Conservation (phyloP, 2,888 invertebrate species). For the Polietes domitor region DNA sequence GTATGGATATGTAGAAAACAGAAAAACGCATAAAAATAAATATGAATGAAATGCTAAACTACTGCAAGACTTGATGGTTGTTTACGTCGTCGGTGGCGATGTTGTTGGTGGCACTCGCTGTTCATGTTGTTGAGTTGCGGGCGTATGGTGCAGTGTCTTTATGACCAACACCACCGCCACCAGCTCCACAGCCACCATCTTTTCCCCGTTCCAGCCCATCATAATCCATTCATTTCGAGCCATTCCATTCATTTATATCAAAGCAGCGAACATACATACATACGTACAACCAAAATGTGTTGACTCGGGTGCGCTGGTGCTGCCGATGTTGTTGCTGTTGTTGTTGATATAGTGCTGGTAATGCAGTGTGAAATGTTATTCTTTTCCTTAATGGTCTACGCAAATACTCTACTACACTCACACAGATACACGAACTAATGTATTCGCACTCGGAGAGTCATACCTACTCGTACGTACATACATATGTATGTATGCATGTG, state of each 20-base stretch:
- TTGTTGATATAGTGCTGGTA: conserved; percentile 58
- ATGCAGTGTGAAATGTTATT: conserved; percentile 66
- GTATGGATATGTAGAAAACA: conserved; percentile 17
- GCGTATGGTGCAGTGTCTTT: conserved; percentile 21
- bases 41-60: conserved; percentile 65
- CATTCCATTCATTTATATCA: conserved; percentile 43
- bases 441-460: background rate
- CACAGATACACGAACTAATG: background rate
- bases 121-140: conserved; percentile 15
- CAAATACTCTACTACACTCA: conserved; percentile 34
- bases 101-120: conserved; percentile 6
- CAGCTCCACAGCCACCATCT: conserved; percentile 46
- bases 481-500: background rate
- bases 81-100: background rate
- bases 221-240: conserved; percentile 47
- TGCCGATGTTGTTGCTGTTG: background rate
- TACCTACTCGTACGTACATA: background rate
- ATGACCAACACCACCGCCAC: conserved; percentile 4
- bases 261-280: background rate
- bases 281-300: background rate
- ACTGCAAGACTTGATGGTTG: conserved; percentile 47
- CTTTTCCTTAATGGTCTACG: conserved; percentile 58
- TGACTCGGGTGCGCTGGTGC: background rate
- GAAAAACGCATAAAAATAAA: conserved; percentile 65
- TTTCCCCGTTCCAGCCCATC: conserved; percentile 16